These are phyloP conservation scores for Montipora capitata DNA, from an alignment of 92 coral and sea anemone species.

Conservation along the genomic window DNA sequence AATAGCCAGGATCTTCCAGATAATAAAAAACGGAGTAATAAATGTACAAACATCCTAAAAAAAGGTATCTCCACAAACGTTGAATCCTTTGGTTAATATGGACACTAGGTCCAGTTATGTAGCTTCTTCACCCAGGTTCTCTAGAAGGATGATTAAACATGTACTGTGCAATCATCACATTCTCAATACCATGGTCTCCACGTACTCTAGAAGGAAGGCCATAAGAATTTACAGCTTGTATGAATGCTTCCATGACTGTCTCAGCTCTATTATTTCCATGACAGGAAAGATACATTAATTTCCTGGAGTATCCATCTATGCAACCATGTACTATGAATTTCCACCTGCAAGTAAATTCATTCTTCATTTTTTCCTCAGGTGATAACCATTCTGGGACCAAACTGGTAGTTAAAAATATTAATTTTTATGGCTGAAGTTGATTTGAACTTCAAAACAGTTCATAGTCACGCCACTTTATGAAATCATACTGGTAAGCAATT, in stretches of 20 bases:
- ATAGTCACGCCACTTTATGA: background rate
- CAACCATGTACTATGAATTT: constrained; percentile 58
- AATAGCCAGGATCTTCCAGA: constrained; percentile 59
- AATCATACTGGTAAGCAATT: constrained; percentile 10
- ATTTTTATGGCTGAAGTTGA: too few relatives aligned
- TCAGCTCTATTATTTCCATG: constrained; percentile 55
- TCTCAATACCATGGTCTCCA: constrained; percentile 75
- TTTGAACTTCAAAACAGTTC: too few relatives aligned
- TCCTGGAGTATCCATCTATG: constrained; percentile 40
- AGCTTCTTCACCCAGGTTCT: constrained; percentile 62
- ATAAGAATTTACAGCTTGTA: constrained; percentile 37
- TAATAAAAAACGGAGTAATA: constrained; percentile 71
- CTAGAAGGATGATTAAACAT: constrained; percentile 67
- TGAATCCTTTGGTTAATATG: constrained; percentile 78
- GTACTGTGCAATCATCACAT: constrained; percentile 62
- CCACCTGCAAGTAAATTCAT: constrained; percentile 60
- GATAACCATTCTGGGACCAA: background rate
- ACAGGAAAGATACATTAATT: constrained; percentile 65
- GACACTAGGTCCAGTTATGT: constrained; percentile 73
- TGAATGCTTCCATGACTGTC: constrained; percentile 47
- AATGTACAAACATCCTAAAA: constrained; percentile 68
- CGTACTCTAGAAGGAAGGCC: constrained; percentile 74
- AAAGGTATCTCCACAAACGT: constrained; percentile 74
- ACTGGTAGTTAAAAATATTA: background rate
- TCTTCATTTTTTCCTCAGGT: background rate